Evolutionary conservation across 2,888 invertebrate genomes (phyloP).

Genomic region (Lissonota sp.): DNA sequence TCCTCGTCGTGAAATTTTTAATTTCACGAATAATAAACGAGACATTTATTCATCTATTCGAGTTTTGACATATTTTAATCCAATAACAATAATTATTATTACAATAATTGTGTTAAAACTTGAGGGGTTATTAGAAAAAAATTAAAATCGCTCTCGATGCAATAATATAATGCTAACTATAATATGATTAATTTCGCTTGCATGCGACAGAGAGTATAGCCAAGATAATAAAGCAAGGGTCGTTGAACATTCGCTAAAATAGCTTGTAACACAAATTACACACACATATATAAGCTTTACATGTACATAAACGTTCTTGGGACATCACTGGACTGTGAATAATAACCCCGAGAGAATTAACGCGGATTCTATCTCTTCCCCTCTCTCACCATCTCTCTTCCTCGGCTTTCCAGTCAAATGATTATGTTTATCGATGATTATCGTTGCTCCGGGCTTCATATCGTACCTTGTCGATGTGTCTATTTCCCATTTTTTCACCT

Average conservation of each 20-base stretch:
- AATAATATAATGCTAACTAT: constrained; percentile 6
- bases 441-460: constrained; percentile 37
- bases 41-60: too few relatives aligned
- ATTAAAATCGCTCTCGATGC: constrained; percentile 15
- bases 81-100: constrained; percentile 3
- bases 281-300: not conserved
- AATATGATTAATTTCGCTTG: constrained; percentile 15
- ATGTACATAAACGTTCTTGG: not conserved
- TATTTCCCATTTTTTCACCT: constrained; percentile 13
- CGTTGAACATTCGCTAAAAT: constrained; percentile 23
- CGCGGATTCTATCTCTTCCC: not conserved
- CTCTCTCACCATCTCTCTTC: not conserved
- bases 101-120: not conserved
- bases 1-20: not conserved
- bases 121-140: not conserved
- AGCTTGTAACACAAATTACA: constrained; percentile 4
- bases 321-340: constrained; percentile 43
- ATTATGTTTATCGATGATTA: constrained; percentile 54
- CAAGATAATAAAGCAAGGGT: constrained; percentile 38
- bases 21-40: too few relatives aligned
- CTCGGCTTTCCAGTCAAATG: constrained; percentile 45
- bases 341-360: constrained; percentile 17
- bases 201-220: constrained; percentile 2
- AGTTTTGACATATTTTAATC: not conserved
- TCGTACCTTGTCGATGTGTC: constrained; percentile 13